phyloP scores from a whole-genome alignment of 2,113 vertebrate genomes.

The Xenopus laevis region DNA sequence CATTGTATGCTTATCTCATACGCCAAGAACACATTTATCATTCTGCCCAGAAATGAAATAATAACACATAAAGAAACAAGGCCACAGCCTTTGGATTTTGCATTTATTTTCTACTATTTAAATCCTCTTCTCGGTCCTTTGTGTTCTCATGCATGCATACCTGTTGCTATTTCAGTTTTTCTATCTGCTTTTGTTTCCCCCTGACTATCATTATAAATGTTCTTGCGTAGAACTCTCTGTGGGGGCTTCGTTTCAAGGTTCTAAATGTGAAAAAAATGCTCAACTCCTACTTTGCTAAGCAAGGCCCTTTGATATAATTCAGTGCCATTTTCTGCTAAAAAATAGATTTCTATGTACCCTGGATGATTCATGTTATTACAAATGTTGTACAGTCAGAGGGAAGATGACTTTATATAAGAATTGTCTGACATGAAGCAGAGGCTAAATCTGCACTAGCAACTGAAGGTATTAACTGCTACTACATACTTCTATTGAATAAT shows the following conservation, averaged over 20 bases:
- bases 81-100: background rate
- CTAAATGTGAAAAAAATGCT: background rate
- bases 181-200: background rate
- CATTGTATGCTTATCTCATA: slow-evolving; percentile 23
- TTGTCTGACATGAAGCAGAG: background rate
- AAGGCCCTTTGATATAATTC: background rate
- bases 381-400: background rate
- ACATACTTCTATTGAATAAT: too few species aligned
- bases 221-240: background rate
- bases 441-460: background rate
- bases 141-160: background rate
- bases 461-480: background rate
- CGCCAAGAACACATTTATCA: slow-evolving; percentile 10
- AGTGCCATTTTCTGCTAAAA: background rate
- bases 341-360: background rate
- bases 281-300: background rate
- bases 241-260: background rate
- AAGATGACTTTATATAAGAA: background rate
- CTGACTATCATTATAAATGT: slow-evolving; percentile 7
- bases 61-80: background rate
- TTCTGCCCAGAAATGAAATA: slow-evolving; percentile 4
- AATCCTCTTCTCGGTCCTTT: slow-evolving; percentile 1
- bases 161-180: slow-evolving; percentile 1
- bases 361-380: background rate
- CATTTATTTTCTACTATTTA: background rate